phyloP scores from a whole-genome alignment of 2,888 invertebrate species.

The Listrodromus nycthemerus region DNA sequence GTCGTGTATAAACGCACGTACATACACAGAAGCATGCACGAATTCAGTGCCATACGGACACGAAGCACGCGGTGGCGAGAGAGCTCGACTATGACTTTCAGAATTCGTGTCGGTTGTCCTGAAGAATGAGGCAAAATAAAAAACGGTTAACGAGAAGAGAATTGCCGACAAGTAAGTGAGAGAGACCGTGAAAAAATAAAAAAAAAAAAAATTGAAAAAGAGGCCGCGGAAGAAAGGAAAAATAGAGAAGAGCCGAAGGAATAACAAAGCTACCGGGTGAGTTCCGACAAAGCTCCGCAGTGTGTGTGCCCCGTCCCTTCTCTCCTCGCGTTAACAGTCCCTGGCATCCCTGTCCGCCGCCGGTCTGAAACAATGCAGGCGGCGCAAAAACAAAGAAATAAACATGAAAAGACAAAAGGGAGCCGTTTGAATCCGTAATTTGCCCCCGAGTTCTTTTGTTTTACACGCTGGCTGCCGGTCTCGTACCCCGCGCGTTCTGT shows the following conservation, averaged over 20 bases:
- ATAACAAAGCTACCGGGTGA: conserved; percentile 77
- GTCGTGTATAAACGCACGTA: background rate
- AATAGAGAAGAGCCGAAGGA: conserved; percentile 72
- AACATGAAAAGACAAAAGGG: conserved; percentile 82
- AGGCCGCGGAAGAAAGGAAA: conserved; percentile 57
- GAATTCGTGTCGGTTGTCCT: conserved; percentile 61
- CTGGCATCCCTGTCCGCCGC: conserved; percentile 61
- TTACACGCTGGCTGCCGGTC: conserved; percentile 69
- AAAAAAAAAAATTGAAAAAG: conserved; percentile 55
- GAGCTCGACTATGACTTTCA: conserved; percentile 59
- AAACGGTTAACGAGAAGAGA: conserved; percentile 65
- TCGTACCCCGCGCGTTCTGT: conserved; percentile 61
- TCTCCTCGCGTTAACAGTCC: conserved; percentile 55
- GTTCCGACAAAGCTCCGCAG: conserved; percentile 73
- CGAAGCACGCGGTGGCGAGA: conserved; percentile 61
- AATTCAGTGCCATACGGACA: conserved; percentile 50
- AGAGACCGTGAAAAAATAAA: conserved; percentile 58
- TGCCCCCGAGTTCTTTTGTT: conserved; percentile 81
- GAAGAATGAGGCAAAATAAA: conserved; percentile 66
- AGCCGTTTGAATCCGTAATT: conserved; percentile 84
- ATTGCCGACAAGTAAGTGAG: conserved; percentile 66
- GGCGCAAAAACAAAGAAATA: conserved; percentile 83
- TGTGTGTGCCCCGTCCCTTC: conserved; percentile 52
- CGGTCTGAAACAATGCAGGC: conserved; percentile 80
- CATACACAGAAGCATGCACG: background rate